These are phyloP conservation scores for Cynodonichthys magdalenae DNA, from an alignment of 2,797 vertebrate genomes.

Conservation along the genomic window DNA sequence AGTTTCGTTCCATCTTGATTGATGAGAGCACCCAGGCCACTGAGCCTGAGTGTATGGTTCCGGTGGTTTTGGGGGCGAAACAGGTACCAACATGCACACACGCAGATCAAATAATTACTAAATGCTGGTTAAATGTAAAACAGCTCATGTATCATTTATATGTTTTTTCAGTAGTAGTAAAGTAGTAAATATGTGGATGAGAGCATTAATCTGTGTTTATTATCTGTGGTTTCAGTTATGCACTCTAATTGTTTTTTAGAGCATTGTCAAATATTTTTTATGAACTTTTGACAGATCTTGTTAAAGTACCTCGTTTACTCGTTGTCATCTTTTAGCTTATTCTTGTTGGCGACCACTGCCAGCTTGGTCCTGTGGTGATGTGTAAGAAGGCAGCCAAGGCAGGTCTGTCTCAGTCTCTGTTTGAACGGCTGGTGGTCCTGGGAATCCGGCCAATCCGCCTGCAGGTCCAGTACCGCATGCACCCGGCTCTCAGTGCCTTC, in stretches of 20 bases:
- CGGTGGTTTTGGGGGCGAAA: slow-evolving; percentile 95
- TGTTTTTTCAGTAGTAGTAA: background rate
- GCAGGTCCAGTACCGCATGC: slow-evolving; percentile 99
- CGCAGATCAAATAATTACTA: background rate
- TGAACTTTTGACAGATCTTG: background rate
- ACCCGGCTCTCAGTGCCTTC: slow-evolving; percentile 96
- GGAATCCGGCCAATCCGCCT: slow-evolving; percentile 97
- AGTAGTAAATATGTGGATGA: too few relatives aligned
- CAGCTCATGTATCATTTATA: background rate
- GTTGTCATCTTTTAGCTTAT: slow-evolving; percentile 83
- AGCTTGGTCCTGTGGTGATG: slow-evolving; percentile 98
- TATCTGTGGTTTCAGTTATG: too few relatives aligned
- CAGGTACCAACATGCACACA: slow-evolving; percentile 81
- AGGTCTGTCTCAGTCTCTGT: slow-evolving; percentile 94
- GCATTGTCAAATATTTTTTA: too few relatives aligned
- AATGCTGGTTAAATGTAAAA: background rate
- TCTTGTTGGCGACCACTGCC: slow-evolving; percentile 97
- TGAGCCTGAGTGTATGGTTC: slow-evolving; percentile 98
- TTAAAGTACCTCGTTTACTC: background rate
- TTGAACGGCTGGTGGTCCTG: slow-evolving; percentile 95
- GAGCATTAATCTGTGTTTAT: too few relatives aligned
- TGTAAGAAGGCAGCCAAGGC: slow-evolving; percentile 99
- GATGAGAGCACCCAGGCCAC: slow-evolving; percentile 99
- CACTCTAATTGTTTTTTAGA: too few relatives aligned
- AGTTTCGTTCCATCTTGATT: slow-evolving; percentile 97